phyloP scores from a whole-genome alignment of 2,888 invertebrate species.

The Linnaemya tessellans region DNA sequence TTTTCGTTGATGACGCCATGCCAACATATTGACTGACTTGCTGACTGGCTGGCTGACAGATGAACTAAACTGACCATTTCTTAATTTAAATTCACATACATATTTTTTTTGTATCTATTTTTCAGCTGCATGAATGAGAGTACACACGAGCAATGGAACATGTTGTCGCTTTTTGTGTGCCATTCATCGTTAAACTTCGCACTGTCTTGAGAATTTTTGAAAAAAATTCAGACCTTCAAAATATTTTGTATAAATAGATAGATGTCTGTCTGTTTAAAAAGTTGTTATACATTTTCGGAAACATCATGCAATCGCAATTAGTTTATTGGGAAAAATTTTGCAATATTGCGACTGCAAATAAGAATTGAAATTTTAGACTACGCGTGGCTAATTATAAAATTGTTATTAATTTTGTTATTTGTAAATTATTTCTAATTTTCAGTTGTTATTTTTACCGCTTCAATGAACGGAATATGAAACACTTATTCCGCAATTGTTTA shows the following conservation, averaged over 20 bases:
- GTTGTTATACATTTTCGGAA: slow-evolving; percentile 1
- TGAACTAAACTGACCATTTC: slow-evolving; percentile 40
- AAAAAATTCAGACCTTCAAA: slow-evolving; percentile 40
- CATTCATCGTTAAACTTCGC: slow-evolving; percentile 19
- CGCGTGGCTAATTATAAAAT: not conserved
- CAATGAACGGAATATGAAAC: no score
- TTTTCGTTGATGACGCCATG: slow-evolving; percentile 43
- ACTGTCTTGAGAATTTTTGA: slow-evolving; percentile 8
- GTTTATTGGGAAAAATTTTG: not conserved
- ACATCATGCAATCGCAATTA: not conserved
- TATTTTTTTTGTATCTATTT: slow-evolving; percentile 19
- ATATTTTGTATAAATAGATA: not conserved
- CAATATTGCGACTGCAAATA: not conserved
- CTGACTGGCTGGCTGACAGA: slow-evolving; percentile 14
- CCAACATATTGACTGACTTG: slow-evolving; percentile 13
- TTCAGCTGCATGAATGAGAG: not conserved
- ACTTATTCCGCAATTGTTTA: no score
- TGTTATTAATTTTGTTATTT: not conserved
- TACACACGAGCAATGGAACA: not conserved
- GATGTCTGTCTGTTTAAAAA: not conserved
- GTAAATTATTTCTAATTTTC: not conserved
- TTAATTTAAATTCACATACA: slow-evolving; percentile 43
- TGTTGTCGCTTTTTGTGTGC: not conserved
- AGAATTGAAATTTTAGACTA: not conserved
- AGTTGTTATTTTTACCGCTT: not conserved